Evolutionary conservation across 2,797 vertebrate genomes (phyloP), one percentile per base, ranked within the genome.

Genomic region (Muscicapa striata): DNA sequence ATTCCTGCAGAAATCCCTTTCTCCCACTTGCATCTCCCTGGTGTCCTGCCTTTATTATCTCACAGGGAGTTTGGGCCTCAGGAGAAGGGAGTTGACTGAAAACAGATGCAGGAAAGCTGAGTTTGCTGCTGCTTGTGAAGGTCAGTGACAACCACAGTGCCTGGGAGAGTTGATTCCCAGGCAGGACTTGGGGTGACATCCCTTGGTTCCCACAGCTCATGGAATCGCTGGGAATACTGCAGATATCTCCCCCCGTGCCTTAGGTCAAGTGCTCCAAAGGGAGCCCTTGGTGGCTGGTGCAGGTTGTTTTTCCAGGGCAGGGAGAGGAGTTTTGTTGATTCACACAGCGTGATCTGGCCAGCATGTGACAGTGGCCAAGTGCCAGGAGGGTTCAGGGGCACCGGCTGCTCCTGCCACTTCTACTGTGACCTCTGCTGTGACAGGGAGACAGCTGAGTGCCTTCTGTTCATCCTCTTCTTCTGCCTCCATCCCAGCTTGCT

Each of bases 331-430:
- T 89, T 77, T 92, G 62, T 43, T 67, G 61, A 63, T 83, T 55
- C 30, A 38, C 32, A 9, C 10, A 4, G n/a, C 17, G 13, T 40
- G 63, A 90, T 67, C 26, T 0, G 0, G 41, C 38, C 66, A 67
- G 46, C 84, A 79, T 46, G 54, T 94, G 79, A 85, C 20, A n/a
- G 46, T 6, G 49, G 83, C 36, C 32, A 19, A 13, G 40, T 0
- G 15, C 73, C 66, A 85, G 54, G 10, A 54, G 76, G 64, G 63
- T 69, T 89, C 72, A 45, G 57, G 55, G 67, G 63, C 75, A 92
- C 67, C 91, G 94, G 92, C 81, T 93, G 75, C 61, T 89, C 78
- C 79, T 85, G 84, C 68, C 84, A 72, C 48, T 92, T 93, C 32
- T 76, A 32, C 38, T 30, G 59, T 89, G 78, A 66, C 55, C 75